Evolutionary conservation across 2,113 vertebrate species (phyloP), one percentile per base, ranked within the genome.

Genomic region (Phocoena phocoena): DNA sequence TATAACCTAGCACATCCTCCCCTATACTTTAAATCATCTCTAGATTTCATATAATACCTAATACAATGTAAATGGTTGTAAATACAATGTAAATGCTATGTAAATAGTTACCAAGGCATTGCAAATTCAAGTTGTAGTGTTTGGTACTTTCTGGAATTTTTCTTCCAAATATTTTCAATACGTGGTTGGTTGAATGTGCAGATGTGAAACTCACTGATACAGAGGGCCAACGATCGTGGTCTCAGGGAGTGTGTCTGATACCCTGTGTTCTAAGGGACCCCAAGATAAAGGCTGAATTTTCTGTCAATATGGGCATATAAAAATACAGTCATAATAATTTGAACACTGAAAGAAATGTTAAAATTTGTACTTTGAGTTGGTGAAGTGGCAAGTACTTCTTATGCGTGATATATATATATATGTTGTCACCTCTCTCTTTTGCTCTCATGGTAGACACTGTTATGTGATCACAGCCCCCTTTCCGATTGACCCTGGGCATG

Each of bases 281-380:
- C 36, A 58, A 71, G 44, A 79, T 58, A 89, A 81, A 89, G 38
- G 17, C 14, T 62, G 36, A 77, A 44, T 67, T 90, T 97, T 38
- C 63, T 92, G 53, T 95, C 44, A 88, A 36, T 81, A 65, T 58
- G 18, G 23, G 28, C 50, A 70, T 68, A 41, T 36, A 55, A 68
- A 88, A 71, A 53, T 4, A 71, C 38, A 68, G 58, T 92, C 50
- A n/a, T 76, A 70, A 85, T 47, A 89, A 81, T 94, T 67, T 67
- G 68, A 81, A 77, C 33, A 67, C 93, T 77, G 74, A 96, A 67
- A 67, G 36, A 92, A 87, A 80, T 80, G 55, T 89, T 93, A 79
- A 60, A 65, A 58, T 60, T 88, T 63, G 58, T 74, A 60, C 47
- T 28, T 28, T 85, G 60, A 91, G 11, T 88, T 93, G 47, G 26